Evolutionary conservation across 1,140 invertebrate genomes (phyloP), one percentile per base, ranked within the genome.

Genomic region (Rhagoletis zephyria): DNA sequence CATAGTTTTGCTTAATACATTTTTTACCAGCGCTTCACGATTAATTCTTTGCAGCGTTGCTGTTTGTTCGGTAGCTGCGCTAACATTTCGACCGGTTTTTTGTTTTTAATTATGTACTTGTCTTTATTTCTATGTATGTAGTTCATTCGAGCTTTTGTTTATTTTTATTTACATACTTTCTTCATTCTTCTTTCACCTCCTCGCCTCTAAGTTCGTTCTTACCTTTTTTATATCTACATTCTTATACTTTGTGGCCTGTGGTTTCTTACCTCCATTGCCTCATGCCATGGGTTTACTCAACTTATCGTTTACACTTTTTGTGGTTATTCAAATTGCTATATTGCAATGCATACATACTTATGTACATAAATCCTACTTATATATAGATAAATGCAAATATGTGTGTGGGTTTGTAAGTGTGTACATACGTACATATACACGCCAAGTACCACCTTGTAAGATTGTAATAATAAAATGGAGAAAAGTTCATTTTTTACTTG

Each of bases 401-500:
- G 16, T n/a, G n/a, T 14, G 3, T 14, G 30, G 0, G 30, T 30
- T 30, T 30, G 30, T 30, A 30, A 30, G 30, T 30, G 30, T 30
- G 30, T 30, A 30, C 12, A 63, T 14, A 63, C 1, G 30, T 30
- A 30, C 12, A 63, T 14, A 63, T 16, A 14, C 0, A 63, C 14
- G 61, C 30, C 74, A 81, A 74, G 70, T 81, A 56, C 56, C 48
- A 56, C 9, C 56, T 81, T 81, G 74, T 81, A 51, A 48, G 6
- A 19, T 59, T 81, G 74, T 59, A 81, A 56, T 56, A 81, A 81
- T 56, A 81, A 81, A 56, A 81, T 56, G 48, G 19, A n/a, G 16
- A 81, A 81, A 81, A 81, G 74, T 81, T 81, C 48, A 81, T 56
- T 81, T 51, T 81, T 51, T 81, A 81, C 74, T 51, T 81, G 74